phyloP scores from a whole-genome alignment of 2,888 invertebrate species.

The Odontomyia ornata region DNA sequence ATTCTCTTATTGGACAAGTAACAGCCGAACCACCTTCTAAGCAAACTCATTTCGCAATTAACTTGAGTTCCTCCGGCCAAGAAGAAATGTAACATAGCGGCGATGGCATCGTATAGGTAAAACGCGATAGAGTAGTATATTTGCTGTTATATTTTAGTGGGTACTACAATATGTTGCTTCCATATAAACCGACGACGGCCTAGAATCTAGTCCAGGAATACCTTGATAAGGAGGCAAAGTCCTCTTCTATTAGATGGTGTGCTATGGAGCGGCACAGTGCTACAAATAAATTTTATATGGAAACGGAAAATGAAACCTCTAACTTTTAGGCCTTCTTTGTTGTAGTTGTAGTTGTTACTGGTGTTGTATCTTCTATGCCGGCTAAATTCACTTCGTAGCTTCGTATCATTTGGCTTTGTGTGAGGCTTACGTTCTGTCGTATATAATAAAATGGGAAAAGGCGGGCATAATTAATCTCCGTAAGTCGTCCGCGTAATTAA shows the following conservation, averaged over 20 bases:
- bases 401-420: conserved; percentile 13
- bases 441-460: conserved; percentile 51
- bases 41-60: conserved; percentile 25
- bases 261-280: conserved; percentile 22
- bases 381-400: neutral
- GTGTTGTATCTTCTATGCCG: neutral
- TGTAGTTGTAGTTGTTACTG: conserved; percentile 10
- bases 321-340: conserved; percentile 41
- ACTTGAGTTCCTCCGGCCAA: conserved; percentile 4
- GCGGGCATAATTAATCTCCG: conserved; percentile 54
- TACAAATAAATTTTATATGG: conserved; percentile 40
- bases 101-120: conserved; percentile 15
- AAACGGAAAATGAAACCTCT: conserved; percentile 36
- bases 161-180: conserved; percentile 16
- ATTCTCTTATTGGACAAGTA: conserved; percentile 13
- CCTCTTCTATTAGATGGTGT: conserved; percentile 19
- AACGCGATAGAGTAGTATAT: neutral
- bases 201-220: conserved; percentile 29
- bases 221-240: conserved; percentile 30
- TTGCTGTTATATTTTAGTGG: conserved; percentile 19
- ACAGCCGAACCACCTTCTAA: conserved; percentile 15
- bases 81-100: conserved; percentile 2
- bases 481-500: conserved; percentile 55
- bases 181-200: neutral
- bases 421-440: conserved; percentile 42